Evolutionary conservation across 2,113 vertebrate species (phyloP).

Genomic region (Anolis carolinensis): DNA sequence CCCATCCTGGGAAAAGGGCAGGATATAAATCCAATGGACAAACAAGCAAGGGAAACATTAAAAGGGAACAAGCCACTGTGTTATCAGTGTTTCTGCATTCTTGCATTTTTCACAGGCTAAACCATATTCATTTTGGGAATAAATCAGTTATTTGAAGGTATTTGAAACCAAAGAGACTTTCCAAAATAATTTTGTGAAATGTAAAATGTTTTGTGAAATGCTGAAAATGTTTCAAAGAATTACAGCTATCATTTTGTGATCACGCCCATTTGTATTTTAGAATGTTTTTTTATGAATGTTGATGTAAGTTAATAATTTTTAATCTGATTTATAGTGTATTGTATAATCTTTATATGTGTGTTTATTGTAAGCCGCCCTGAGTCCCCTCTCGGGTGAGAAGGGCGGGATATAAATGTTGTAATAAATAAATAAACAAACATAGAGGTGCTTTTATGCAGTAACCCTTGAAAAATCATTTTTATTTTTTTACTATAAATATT

Average conservation of each 20-base stretch:
- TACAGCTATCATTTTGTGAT: no score
- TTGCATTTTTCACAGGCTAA: not conserved
- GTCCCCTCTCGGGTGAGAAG: no score
- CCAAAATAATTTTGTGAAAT: rapidly evolving
- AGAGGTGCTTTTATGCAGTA: not conserved
- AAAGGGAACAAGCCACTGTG: not conserved
- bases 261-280: no score
- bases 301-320: no score
- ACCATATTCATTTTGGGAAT: not conserved
- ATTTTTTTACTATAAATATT: conserved; percentile 7
- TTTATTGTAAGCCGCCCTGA: no score
- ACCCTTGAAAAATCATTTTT: conserved; percentile 31
- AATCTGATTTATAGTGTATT: no score
- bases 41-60: not conserved
- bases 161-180: not conserved
- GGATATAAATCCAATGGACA: no score
- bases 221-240: not conserved
- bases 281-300: no score
- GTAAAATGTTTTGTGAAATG: rapidly evolving
- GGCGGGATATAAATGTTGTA: no score
- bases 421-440: no score
- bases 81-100: not conserved
- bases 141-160: not conserved
- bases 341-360: no score
- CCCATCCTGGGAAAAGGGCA: not conserved